Evolutionary conservation across 2,797 vertebrate genomes (phyloP).

Genomic region (Semaprochilodus insignis): DNA sequence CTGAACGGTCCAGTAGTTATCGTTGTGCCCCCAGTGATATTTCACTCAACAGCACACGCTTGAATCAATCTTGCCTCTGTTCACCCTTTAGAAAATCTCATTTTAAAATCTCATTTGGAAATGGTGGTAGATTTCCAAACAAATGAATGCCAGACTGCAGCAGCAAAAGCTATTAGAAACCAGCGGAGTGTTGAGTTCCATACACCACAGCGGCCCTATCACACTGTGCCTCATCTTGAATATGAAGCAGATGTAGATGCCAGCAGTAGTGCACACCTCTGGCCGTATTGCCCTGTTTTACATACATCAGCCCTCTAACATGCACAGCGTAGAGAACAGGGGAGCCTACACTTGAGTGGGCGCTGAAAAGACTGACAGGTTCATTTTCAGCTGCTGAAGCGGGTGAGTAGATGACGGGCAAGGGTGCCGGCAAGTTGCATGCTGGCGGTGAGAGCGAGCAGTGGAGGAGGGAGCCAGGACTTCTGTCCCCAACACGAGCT

Average conservation of each 20-base stretch:
- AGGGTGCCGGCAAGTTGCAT: slow-evolving; percentile 25
- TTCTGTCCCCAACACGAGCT: background rate
- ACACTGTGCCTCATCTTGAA: slow-evolving; percentile 15
- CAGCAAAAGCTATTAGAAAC: slow-evolving; percentile 3
- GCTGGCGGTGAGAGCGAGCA: slow-evolving; percentile 4
- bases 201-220: slow-evolving; percentile 23
- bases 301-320: slow-evolving; percentile 23
- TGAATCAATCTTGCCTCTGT: slow-evolving; percentile 3
- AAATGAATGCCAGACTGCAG: slow-evolving; percentile 22
- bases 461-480: background rate
- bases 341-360: slow-evolving; percentile 8
- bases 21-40: background rate
- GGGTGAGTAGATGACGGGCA: slow-evolving; percentile 9
- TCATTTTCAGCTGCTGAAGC: slow-evolving; percentile 40
- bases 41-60: background rate
- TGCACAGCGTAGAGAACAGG: background rate
- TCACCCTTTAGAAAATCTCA: slow-evolving; percentile 13
- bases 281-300: slow-evolving; percentile 34
- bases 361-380: slow-evolving; percentile 30
- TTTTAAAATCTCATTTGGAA: background rate
- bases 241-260: slow-evolving; percentile 26
- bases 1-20: background rate
- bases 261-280: slow-evolving; percentile 19
- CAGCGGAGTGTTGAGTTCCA: slow-evolving; percentile 33
- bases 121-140: slow-evolving; percentile 13